A percentile compares a stretch with the other conserved stretches of the same genome.
These are phyloP conservation scores for Meda fulgida DNA, from an alignment of 2,797 vertebrate genomes.

Conservation along the genomic window DNA sequence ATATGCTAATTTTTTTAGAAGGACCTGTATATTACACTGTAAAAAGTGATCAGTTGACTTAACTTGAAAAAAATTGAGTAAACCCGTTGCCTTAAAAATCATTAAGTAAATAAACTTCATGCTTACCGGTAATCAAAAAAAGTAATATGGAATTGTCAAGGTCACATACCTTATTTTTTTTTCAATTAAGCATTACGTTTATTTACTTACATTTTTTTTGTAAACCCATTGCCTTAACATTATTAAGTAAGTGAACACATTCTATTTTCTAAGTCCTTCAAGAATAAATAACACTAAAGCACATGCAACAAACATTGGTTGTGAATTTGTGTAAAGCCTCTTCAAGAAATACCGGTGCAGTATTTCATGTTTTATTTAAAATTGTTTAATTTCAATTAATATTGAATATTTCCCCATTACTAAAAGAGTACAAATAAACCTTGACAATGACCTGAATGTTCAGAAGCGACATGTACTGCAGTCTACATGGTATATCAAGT, in stretches of 20 bases:
- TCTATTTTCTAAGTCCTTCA: neutral
- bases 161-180: no score
- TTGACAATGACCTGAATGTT: conserved; percentile 8
- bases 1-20: no score
- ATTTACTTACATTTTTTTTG: no score
- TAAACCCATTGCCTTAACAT: no score
- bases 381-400: neutral
- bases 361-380: conserved; percentile 4
- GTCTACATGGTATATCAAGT: conserved; percentile 60
- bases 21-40: no score
- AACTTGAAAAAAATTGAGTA: no score
- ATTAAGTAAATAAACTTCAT: neutral
- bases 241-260: no score
- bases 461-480: conserved; percentile 52
- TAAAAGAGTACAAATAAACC: conserved; percentile 15
- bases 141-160: no score
- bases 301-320: neutral
- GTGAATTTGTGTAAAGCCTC: neutral
- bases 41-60: no score
- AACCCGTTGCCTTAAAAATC: neutral
- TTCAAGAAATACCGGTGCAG: neutral
- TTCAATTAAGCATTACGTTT: no score
- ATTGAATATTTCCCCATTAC: conserved; percentile 2
- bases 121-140: no score
- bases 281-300: neutral